These are phyloP conservation scores for Blennius ocellaris DNA, from an alignment of 2,113 vertebrate genomes.

Conservation along the genomic window DNA sequence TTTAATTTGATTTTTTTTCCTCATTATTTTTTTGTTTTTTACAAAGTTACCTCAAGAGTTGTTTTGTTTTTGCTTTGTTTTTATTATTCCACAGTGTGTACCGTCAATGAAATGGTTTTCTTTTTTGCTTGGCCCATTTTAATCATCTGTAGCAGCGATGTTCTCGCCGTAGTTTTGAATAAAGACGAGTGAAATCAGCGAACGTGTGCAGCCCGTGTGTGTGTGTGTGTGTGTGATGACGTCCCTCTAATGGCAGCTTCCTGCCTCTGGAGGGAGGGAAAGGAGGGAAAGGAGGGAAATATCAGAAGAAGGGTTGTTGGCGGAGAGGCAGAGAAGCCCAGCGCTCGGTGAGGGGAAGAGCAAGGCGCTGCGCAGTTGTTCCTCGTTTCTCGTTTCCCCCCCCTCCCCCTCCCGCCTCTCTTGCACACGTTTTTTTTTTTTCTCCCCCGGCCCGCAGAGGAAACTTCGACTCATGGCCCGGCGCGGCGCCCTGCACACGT, in stretches of 20 bases:
- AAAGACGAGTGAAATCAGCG: conserved; percentile 49
- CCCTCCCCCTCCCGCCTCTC: too few species aligned
- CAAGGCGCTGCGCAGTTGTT: conserved; percentile 54
- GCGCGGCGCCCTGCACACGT: too few species aligned
- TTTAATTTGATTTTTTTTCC: not conserved
- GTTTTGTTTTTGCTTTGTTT: conserved; percentile 14
- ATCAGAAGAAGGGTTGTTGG: conserved; percentile 58
- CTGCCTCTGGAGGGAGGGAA: not conserved
- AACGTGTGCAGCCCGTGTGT: too few species aligned
- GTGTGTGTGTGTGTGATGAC: too few species aligned
- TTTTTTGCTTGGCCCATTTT: not conserved
- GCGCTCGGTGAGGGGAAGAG: conserved; percentile 19
- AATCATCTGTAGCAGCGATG: conserved; percentile 48
- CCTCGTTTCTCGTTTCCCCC: too few species aligned
- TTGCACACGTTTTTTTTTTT: too few species aligned
- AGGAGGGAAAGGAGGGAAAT: conserved; percentile 47
- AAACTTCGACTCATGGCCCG: too few species aligned
- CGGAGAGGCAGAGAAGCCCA: conserved; percentile 30
- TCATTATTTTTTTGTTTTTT: conserved; percentile 4
- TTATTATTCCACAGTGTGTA: conserved; percentile 1
- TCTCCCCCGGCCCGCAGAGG: too few species aligned
- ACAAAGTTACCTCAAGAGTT: conserved; percentile 52
- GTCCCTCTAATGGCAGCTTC: not conserved
- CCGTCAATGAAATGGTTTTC: conserved; percentile 3
- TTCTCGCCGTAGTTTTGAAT: conserved; percentile 45